phyloP scores from a whole-genome alignment of 2,888 invertebrate genomes.

The Meganola albula region DNA sequence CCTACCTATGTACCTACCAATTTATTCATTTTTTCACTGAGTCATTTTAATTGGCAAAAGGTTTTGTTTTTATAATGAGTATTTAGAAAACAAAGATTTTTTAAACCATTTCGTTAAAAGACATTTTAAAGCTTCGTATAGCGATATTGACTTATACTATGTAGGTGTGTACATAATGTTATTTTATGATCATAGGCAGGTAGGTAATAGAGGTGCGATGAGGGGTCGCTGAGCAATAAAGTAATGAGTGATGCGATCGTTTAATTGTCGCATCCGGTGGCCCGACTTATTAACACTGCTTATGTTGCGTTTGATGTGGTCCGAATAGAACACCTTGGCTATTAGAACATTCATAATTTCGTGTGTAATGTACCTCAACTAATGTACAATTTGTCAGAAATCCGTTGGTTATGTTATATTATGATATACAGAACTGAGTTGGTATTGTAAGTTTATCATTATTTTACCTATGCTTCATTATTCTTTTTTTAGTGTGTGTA shows the following conservation, averaged over 20 bases:
- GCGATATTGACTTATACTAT: constrained; percentile 22
- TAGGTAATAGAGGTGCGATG: constrained; percentile 35
- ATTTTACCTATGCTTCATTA: too few relatives aligned
- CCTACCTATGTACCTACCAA: too few relatives aligned
- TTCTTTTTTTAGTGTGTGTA: too few relatives aligned
- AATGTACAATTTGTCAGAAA: constrained; percentile 27
- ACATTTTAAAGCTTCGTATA: too few relatives aligned
- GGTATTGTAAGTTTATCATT: too few relatives aligned
- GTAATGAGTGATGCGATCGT: constrained; percentile 63
- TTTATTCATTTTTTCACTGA: too few relatives aligned
- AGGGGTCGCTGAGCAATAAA: constrained; percentile 51
- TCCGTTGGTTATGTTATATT: constrained; percentile 14
- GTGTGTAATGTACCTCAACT: constrained; percentile 36
- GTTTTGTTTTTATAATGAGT: neutral
- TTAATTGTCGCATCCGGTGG: constrained; percentile 61
- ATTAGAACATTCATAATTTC: constrained; percentile 33
- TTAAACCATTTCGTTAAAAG: too few relatives aligned
- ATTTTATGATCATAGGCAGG: constrained; percentile 27
- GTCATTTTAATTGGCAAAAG: too few relatives aligned
- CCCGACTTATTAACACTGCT: constrained; percentile 36
- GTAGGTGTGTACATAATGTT: too few relatives aligned
- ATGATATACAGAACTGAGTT: too few relatives aligned
- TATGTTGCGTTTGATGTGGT: constrained; percentile 45
- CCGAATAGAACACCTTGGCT: constrained; percentile 45
- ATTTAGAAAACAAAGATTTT: too few relatives aligned